Percentiles rank a stretch among this genome's conserved stretches.
These are phyloP conservation scores for Meta bourneti DNA, from an alignment of 2,888 invertebrate genomes.

Conservation along the genomic window DNA sequence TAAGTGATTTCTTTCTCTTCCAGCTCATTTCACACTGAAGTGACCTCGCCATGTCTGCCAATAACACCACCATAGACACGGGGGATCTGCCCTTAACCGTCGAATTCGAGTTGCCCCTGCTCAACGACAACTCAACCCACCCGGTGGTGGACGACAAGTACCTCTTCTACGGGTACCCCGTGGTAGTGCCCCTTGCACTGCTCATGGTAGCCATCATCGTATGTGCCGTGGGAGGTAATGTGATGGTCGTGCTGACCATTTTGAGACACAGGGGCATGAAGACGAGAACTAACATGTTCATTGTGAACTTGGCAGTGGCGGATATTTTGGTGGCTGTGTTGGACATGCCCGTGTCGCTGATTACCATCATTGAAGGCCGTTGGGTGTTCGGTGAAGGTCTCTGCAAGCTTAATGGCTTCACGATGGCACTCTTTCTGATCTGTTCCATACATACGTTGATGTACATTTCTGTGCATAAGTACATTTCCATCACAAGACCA, in stretches of 20 bases:
- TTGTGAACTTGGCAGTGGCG: constrained; percentile 81
- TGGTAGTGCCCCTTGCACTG: constrained; percentile 79
- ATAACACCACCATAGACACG: neutral
- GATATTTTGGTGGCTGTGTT: constrained; percentile 81
- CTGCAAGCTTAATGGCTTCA: constrained; percentile 81
- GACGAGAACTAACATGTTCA: constrained; percentile 82
- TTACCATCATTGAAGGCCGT: constrained; percentile 80
- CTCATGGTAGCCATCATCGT: constrained; percentile 80
- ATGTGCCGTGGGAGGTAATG: constrained; percentile 81
- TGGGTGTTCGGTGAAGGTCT: constrained; percentile 81
- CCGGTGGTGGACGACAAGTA: constrained; percentile 7
- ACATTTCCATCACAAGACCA: constrained; percentile 81
- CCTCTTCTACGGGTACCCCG: constrained; percentile 77
- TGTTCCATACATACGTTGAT: constrained; percentile 82
- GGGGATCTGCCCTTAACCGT: neutral
- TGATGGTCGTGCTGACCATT: constrained; percentile 81
- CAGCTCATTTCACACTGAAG: constrained; percentile 10
- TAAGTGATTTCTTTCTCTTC: neutral
- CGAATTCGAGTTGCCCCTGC: constrained; percentile 8
- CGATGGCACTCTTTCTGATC: constrained; percentile 81
- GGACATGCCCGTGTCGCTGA: constrained; percentile 81
- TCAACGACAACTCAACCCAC: neutral
- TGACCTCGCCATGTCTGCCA: constrained; percentile 28
- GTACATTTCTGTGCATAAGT: constrained; percentile 82
- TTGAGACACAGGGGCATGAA: constrained; percentile 81